Percentiles rank a stretch among this genome's conserved stretches.
Conservation (phyloP, 2,888 invertebrate genomes). For the Zhengitettix transpicula region DNA sequence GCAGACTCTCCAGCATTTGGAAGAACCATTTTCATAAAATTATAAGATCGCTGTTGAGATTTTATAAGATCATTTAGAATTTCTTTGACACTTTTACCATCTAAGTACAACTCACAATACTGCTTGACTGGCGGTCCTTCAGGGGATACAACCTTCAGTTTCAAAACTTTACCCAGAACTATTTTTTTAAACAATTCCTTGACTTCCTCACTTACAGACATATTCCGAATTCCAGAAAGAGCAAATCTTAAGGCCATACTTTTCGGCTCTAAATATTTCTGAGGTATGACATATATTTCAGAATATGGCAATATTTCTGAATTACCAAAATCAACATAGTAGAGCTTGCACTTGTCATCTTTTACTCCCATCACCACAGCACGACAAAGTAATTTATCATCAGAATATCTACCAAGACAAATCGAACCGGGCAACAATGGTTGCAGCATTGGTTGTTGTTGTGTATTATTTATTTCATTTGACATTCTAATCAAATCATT, state of each 20-base stretch:
- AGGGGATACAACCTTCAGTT: conserved; percentile 46
- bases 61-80: conserved; percentile 15
- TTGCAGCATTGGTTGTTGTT: conserved; percentile 41
- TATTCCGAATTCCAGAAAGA: conserved; percentile 46
- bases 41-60: neutral
- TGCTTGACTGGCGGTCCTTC: conserved; percentile 56
- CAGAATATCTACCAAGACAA: conserved; percentile 55
- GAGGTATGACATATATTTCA: conserved; percentile 58
- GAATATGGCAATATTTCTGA: conserved; percentile 52
- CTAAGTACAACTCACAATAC: conserved; percentile 51
- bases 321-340: conserved; percentile 69
- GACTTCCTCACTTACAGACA: conserved; percentile 36
- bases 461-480: conserved; percentile 47
- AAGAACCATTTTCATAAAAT: neutral
- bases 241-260: conserved; percentile 62
- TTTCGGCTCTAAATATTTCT: conserved; percentile 49
- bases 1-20: conserved; percentile 1
- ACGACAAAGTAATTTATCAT: conserved; percentile 51
- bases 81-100: conserved; percentile 7
- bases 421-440: conserved; percentile 59
- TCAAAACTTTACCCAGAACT: conserved; percentile 43
- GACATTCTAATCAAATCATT: conserved; percentile 48
- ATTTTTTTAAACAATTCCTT: conserved; percentile 55
- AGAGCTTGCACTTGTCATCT: conserved; percentile 54
- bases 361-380: conserved; percentile 60